Evolutionary conservation across 53 echinoderm and acorn worm genomes (phyloP).

Genomic region (Actinopyga echinites): DNA sequence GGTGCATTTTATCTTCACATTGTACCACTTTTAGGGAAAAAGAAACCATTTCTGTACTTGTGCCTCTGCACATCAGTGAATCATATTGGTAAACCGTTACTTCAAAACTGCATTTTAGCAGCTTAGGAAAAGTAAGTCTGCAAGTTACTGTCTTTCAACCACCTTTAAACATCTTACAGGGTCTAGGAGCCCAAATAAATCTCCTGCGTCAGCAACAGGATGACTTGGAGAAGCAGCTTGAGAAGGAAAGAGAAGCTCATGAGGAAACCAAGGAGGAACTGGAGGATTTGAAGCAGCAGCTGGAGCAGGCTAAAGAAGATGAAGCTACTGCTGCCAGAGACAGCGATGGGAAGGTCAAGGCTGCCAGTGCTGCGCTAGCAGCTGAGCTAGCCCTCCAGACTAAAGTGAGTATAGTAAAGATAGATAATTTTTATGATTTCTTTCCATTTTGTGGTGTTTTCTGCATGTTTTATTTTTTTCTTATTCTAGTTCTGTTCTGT

Average conservation of each 20-base stretch:
- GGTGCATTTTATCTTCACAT: no score
- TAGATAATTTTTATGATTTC: no score
- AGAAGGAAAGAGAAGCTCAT: conserved; percentile 71
- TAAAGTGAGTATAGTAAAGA: conserved; percentile 68
- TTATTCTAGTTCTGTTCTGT: no score
- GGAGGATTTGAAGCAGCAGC: conserved; percentile 62
- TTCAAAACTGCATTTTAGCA: no score
- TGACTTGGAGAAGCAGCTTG: conserved; percentile 64
- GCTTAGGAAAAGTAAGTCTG: no score
- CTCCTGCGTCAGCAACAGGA: conserved; percentile 74
- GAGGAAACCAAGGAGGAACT: conserved; percentile 84
- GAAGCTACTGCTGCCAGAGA: conserved; percentile 53
- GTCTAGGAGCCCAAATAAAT: conserved; percentile 78
- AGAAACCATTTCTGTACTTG: no score
- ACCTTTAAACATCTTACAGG: conserved; percentile 45
- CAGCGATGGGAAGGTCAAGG: conserved; percentile 74
- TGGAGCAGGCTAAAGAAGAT: conserved; percentile 68
- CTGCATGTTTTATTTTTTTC: no score
- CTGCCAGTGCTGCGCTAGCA: conserved; percentile 60
- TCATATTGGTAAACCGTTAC: no score
- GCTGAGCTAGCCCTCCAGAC: conserved; percentile 84
- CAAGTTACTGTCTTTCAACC: no score
- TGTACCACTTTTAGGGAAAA: no score
- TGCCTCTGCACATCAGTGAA: no score
- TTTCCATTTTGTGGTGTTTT: no score